Base-by-base conservation (phyloP, 2,888 invertebrate species). In the Margaritifera margaritifera region DNA sequence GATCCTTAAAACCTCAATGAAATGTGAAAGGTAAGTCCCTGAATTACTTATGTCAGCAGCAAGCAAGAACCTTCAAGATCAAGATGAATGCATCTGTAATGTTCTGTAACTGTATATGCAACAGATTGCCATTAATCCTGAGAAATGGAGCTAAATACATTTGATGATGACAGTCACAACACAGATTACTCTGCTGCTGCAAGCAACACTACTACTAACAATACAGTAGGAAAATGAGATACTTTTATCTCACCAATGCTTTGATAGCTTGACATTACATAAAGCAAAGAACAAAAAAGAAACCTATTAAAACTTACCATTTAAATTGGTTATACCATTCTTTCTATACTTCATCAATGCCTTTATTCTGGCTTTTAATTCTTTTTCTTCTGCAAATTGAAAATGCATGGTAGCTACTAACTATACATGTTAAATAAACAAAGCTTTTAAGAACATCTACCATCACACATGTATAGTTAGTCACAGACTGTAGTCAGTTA, bases 291-390 rank as follows among this genome's bases (percentile, higher is more conserved):
- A 42, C 22, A 42, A 18, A 57, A 8, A 25, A 62, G 20, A 55
- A 55, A 55, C 3, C 42, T 27, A 56, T 58, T 62, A 56, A 63
- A 63, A 74, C 80, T 77, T 80, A 88, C 90, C 90, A 76, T 86
- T 85, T 61, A 88, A 70, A 78, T 87, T 86, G 4, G 95, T 94
- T 55, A 97, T 92, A 42, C 97, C 97, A 81, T 96, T 94, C 84
- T 94, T 94, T 50, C 97, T 92, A 91, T 96, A 95, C 73, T 95
- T 94, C 88, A 94, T 92, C 27, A 90, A 78, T 90, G 97, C 97
- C 2, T 94, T 93, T 31, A 97, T 92, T 8, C 97, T 92, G 82
- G 94, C 92, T 78, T 96, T 93, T 71, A 97, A 91, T 87, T 96
- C 96, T 79, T 94, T 93, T 90, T 97, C 96, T 68, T 95, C 90